Conservation (phyloP, 2,797 vertebrate genomes). For the Fistularia commersonii region DNA sequence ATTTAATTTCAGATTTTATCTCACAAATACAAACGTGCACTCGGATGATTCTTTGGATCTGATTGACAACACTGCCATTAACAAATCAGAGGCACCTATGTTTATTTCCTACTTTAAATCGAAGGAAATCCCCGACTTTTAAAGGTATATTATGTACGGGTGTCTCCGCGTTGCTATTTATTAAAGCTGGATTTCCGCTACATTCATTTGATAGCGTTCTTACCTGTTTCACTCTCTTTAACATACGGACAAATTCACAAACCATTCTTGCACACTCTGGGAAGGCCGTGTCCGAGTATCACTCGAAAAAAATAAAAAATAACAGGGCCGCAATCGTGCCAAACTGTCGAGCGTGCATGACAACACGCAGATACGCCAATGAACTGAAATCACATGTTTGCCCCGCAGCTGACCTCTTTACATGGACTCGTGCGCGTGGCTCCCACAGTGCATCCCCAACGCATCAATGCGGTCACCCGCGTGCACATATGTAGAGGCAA, state of each 20-base stretch:
- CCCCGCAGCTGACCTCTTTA: constrained; percentile 45
- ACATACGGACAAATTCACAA: too few species aligned
- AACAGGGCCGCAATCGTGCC: constrained; percentile 1
- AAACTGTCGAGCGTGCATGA: constrained; percentile 8
- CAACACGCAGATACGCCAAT: constrained; percentile 32
- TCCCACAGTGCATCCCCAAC: constrained; percentile 17
- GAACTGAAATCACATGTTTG: constrained; percentile 27
- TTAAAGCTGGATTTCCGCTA: constrained; percentile 1
- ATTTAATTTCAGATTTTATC: too few species aligned
- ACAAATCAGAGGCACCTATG: too few species aligned
- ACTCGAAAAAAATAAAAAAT: constrained; percentile 9
- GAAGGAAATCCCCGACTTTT: too few species aligned
- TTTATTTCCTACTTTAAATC: too few species aligned
- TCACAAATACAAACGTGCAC: too few species aligned
- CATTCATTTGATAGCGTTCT: constrained; percentile 7
- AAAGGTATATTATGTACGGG: too few species aligned
- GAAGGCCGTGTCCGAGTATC: constrained; percentile 9
- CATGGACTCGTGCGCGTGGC: constrained; percentile 30
- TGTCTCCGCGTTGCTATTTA: too few species aligned
- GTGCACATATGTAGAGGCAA: constrained; percentile 22
- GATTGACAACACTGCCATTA: too few species aligned
- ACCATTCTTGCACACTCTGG: not conserved
- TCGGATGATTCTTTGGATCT: too few species aligned
- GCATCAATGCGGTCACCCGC: constrained; percentile 34
- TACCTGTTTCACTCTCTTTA: not conserved